phyloP scores from a whole-genome alignment of 2,888 invertebrate genomes.

The Dicranocentrus wangi region DNA sequence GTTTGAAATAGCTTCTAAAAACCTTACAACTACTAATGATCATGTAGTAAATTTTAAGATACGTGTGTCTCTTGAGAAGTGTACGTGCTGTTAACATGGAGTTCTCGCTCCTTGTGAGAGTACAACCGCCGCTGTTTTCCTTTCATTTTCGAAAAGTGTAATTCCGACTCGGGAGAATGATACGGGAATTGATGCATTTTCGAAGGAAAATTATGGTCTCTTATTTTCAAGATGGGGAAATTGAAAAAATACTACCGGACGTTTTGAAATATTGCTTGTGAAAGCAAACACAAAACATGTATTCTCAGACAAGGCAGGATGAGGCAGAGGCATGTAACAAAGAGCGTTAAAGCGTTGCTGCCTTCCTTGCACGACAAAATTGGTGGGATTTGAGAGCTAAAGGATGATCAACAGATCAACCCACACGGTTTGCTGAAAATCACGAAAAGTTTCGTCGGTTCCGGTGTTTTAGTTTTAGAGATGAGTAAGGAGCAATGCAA shows the following conservation, averaged over 20 bases:
- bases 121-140: background rate
- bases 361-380: background rate
- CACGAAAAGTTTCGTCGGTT: slow-evolving; percentile 22
- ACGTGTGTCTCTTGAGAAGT: background rate
- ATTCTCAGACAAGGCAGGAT: too few species aligned
- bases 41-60: too few species aligned
- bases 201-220: slow-evolving; percentile 46
- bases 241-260: slow-evolving; percentile 25
- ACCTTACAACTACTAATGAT: too few species aligned
- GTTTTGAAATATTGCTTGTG: slow-evolving; percentile 39
- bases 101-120: slow-evolving; percentile 1
- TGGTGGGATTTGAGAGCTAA: slow-evolving; percentile 7
- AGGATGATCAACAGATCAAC: slow-evolving; percentile 31
- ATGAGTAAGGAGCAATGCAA: background rate
- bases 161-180: slow-evolving; percentile 14
- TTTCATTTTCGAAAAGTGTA: background rate
- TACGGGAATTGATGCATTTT: slow-evolving; percentile 44
- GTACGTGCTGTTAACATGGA: background rate
- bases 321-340: background rate
- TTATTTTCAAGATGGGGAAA: slow-evolving; percentile 9
- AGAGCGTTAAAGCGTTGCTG: background rate
- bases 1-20: too few species aligned
- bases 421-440: slow-evolving; percentile 51
- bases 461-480: background rate
- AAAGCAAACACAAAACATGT: slow-evolving; percentile 32